Percentiles rank a stretch among this genome's conserved stretches.
phyloP scores from a whole-genome alignment of 2,113 vertebrate genomes.

The Myrmecobius fasciatus region DNA sequence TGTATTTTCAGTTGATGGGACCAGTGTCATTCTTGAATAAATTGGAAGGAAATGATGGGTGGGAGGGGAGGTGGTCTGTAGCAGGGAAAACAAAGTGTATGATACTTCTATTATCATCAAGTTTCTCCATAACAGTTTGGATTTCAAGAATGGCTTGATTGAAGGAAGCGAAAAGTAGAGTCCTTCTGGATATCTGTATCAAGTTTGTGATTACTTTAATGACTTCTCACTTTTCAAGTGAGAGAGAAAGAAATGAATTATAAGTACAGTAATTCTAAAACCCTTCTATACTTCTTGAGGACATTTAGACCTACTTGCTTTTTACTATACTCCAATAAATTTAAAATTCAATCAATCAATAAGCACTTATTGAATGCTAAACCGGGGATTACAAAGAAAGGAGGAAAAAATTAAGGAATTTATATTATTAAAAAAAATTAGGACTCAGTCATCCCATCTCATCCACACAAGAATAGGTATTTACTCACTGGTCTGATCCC shows the following conservation, averaged over 20 bases:
- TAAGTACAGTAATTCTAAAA: background rate
- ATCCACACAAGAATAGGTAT: background rate
- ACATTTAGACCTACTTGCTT: background rate
- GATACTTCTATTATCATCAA: background rate
- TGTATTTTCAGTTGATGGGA: background rate
- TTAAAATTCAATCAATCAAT: background rate
- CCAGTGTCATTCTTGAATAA: background rate
- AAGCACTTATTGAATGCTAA: background rate
- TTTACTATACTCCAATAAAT: background rate
- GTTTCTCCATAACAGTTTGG: background rate
- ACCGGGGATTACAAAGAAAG: background rate
- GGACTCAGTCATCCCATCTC: background rate
- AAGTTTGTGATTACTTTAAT: background rate
- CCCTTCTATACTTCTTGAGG: background rate
- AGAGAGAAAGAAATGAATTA: background rate
- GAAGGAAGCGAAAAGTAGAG: background rate
- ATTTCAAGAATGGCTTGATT: background rate
- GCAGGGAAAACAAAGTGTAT: background rate
- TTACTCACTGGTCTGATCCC: no score
- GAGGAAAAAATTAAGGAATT: background rate
- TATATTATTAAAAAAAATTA: background rate
- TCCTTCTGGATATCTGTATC: background rate
- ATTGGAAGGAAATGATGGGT: background rate
- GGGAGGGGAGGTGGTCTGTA: background rate
- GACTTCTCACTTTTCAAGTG: background rate